Base-by-base conservation (phyloP, 2,888 invertebrate genomes). In the Allacma fusca region DNA sequence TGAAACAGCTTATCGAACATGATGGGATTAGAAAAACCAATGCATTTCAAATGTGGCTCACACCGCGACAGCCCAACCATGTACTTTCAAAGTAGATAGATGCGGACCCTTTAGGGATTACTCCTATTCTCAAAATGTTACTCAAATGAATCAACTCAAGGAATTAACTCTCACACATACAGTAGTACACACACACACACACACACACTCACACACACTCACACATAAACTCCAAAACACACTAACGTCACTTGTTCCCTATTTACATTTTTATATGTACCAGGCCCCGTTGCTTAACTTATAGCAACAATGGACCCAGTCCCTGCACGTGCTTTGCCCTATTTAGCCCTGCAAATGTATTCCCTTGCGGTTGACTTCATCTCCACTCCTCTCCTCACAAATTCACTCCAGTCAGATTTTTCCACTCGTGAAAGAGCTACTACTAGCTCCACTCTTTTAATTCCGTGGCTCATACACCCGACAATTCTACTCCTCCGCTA, bases 21-120 rank as follows among this genome's bases (percentile, higher is more conserved):
- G 82, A 82, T 82, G 75, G 81, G 82, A 82, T 82, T 82, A 82
- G 81, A 79, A 82, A 74, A 74, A 73, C 79, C 82, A 80, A 82
- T 82, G 82, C 81, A 82, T 82, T 82, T 82, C 80, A 81, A 82
- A 80, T 74, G 43, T 65, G 64, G 4, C 24, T 28, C 43, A 57
- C 50, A 72, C 59, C 23, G 72, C 34, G 5, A 13, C 13, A 40
- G 7, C 7, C 40, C 40, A 5, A 40, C n/a, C 40, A 40, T 13
- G 13, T 40, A 40, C 67, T 77, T 77, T 77, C 26, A 50, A 76
- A 70, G 59, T 40, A 62, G 59, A 40, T 65, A 43, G 44, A 65
- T 62, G 34, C 13, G 40, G 40, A 40, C 40, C 40, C 40, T 40
- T 40, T 5, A 40, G 40, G 40, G 40, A 40, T 40, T 40, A 40